These are phyloP conservation scores for Scleropages formosus DNA, from an alignment of 2,797 vertebrate species.

Conservation along the genomic window DNA sequence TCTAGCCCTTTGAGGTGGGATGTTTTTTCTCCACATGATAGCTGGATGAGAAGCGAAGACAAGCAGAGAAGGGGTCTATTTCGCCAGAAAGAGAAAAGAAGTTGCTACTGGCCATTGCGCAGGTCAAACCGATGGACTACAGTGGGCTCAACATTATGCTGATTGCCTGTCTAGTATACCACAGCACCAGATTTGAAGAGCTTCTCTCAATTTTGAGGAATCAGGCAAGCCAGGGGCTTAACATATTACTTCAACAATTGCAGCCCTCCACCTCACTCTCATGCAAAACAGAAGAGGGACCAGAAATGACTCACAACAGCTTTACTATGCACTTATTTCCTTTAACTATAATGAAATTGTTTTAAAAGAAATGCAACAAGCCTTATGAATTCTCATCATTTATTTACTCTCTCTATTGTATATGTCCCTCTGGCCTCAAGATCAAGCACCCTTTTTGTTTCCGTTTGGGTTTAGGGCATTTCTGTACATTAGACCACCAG, in stretches of 20 bases:
- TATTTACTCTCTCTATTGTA: conserved; percentile 53
- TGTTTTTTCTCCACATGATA: conserved; percentile 47
- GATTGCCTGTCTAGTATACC: not conserved
- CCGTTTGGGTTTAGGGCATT: conserved; percentile 36
- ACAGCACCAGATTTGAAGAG: not conserved
- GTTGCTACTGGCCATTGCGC: conserved; percentile 23
- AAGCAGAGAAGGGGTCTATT: conserved; percentile 33
- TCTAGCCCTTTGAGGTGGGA: conserved; percentile 61
- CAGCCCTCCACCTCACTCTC: not conserved
- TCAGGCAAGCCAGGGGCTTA: not conserved
- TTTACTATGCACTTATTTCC: conserved; percentile 33
- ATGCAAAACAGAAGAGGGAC: not conserved
- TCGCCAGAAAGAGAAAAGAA: conserved; percentile 8
- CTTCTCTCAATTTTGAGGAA: not conserved
- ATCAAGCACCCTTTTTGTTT: conserved; percentile 33
- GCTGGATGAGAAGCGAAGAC: conserved; percentile 34
- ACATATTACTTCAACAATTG: not conserved
- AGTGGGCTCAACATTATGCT: not conserved
- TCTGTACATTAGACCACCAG: conserved; percentile 54
- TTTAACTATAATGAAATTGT: conserved; percentile 35
- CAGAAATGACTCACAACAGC: conserved; percentile 32
- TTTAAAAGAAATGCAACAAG: conserved; percentile 40
- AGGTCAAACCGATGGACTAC: not conserved
- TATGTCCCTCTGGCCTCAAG: conserved; percentile 32
- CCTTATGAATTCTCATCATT: conserved; percentile 57